phyloP scores from a whole-genome alignment of 2,888 invertebrate genomes.

The Nemapogon koenigi region DNA sequence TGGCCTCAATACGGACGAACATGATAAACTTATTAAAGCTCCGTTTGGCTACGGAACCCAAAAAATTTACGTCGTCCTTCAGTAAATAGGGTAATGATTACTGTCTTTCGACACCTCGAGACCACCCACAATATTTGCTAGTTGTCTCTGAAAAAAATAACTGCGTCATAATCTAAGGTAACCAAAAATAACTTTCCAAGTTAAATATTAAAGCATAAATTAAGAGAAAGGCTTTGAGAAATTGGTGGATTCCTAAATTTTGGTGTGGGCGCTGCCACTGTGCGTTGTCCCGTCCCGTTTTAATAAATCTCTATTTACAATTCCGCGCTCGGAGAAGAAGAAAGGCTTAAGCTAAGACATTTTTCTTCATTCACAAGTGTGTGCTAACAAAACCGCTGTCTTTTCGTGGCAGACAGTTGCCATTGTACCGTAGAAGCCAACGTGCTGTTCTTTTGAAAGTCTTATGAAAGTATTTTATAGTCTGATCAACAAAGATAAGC shows the following conservation, averaged over 20 bases:
- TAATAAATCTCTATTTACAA: slow-evolving; percentile 63
- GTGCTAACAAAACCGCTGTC: slow-evolving; percentile 9
- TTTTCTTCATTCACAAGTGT: slow-evolving; percentile 50
- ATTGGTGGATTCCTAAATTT: slow-evolving; percentile 3
- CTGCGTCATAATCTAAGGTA: too few relatives aligned
- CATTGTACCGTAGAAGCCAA: slow-evolving; percentile 3
- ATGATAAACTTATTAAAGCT: too few relatives aligned
- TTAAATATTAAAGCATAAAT: slow-evolving; percentile 7
- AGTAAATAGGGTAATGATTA: too few relatives aligned
- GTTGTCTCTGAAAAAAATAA: too few relatives aligned
- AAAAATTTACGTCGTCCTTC: too few relatives aligned
- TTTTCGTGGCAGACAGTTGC: slow-evolving; percentile 5
- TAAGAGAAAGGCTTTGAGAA: slow-evolving; percentile 3
- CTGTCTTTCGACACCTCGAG: too few relatives aligned
- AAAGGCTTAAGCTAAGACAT: slow-evolving; percentile 59
- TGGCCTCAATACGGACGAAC: too few relatives aligned
- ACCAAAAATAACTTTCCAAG: slow-evolving; percentile 3
- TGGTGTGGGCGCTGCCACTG: slow-evolving; percentile 34
- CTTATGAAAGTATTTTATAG: not conserved
- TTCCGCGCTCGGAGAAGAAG: slow-evolving; percentile 34
- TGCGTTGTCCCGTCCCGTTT: slow-evolving; percentile 50
- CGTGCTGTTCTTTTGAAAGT: slow-evolving; percentile 4
- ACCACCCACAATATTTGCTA: too few relatives aligned
- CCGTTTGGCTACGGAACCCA: too few relatives aligned
- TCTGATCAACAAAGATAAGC: too few relatives aligned